phyloP scores from a whole-genome alignment of 1,140 invertebrate genomes.

The Lordiphosa mommai region DNA sequence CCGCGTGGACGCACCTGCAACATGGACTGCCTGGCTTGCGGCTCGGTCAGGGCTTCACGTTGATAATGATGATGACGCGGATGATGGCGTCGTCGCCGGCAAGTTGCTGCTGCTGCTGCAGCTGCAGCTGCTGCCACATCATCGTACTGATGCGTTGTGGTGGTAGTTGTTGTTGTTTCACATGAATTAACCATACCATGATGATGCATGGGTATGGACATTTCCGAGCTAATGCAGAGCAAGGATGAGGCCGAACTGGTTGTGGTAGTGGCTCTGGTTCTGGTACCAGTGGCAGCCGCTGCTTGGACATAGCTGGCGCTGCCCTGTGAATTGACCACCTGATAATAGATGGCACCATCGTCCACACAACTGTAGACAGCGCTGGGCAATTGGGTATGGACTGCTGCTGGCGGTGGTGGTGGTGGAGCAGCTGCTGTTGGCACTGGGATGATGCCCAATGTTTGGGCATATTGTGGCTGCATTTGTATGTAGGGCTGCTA shows the following conservation, averaged over 20 bases:
- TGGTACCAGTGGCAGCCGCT: background rate
- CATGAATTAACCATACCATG: slow-evolving; percentile 31
- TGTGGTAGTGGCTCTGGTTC: slow-evolving; percentile 8
- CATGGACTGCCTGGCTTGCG: slow-evolving; percentile 14
- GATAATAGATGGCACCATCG: slow-evolving; percentile 18
- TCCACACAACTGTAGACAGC: slow-evolving; percentile 10
- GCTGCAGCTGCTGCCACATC: slow-evolving; percentile 36
- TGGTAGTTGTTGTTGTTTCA: slow-evolving; percentile 57
- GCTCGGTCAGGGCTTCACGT: too few species aligned
- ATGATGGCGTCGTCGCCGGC: background rate
- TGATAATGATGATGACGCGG: background rate
- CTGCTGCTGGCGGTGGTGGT: too few species aligned
- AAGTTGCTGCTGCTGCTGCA: background rate
- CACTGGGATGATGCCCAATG: background rate
- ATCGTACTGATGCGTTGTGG: slow-evolving; percentile 75
- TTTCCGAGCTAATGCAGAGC: slow-evolving; percentile 67
- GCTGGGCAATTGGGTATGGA: background rate
- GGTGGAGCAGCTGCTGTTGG: background rate
- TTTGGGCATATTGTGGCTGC: slow-evolving; percentile 24
- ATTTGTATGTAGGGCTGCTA: slow-evolving; percentile 14
- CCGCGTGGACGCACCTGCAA: slow-evolving; percentile 36
- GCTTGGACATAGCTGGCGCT: slow-evolving; percentile 23
- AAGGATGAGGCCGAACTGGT: slow-evolving; percentile 45
- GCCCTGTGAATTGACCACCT: slow-evolving; percentile 14
- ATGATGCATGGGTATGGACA: slow-evolving; percentile 63